Evolutionary conservation across 2,797 vertebrate genomes (phyloP), one percentile per base, ranked within the genome.

Genomic region (Platalea minor): DNA sequence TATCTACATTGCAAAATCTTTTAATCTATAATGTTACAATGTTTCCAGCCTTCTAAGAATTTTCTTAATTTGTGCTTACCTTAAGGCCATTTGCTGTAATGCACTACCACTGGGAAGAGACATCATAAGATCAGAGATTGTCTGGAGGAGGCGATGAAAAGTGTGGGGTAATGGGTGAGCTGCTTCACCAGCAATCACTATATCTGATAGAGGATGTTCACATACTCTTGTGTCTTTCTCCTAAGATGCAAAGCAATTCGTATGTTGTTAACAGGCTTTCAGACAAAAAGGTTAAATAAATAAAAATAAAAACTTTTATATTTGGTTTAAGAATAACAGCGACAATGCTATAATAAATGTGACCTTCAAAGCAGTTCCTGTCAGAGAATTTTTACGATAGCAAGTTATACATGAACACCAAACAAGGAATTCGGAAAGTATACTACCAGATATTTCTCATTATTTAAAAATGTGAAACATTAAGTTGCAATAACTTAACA

Each of bases 101-200:
- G 99, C 99, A 96, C 99, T 99, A 81, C 99, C 99, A 95, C 99
- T 98, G 45, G 99, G 99, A 77, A 99, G 99, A 59, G 99, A 99
- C 99, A 99, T 99, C 99, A 99, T 99, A 69, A 99, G 99, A 93
- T 99, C 99, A 37, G 99, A 99, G 98, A 99, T 99, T 50, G 99
- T 99, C 97, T 99, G 99, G 24, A 99, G 99, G 48, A 99, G 98
- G 73, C 99, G 99, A 95, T 99, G 99, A 92, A 99, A 99, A 23
- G 99, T 99, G 97, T 99, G 99, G 16, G 99, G 99, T 33, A 99
- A 98, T 17, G 99, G 99, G 95, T 99, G 99, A 81, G 99, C 99
- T 2, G 99, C 99, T 96, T 99, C 99, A 2, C 99, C 99, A 11
- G 99, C 99, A 21, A 99, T 99, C 67, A 99, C 99, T 35, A 99